Evolutionary conservation across 2,797 vertebrate genomes (phyloP).

Genomic region (Streptopelia turtur): DNA sequence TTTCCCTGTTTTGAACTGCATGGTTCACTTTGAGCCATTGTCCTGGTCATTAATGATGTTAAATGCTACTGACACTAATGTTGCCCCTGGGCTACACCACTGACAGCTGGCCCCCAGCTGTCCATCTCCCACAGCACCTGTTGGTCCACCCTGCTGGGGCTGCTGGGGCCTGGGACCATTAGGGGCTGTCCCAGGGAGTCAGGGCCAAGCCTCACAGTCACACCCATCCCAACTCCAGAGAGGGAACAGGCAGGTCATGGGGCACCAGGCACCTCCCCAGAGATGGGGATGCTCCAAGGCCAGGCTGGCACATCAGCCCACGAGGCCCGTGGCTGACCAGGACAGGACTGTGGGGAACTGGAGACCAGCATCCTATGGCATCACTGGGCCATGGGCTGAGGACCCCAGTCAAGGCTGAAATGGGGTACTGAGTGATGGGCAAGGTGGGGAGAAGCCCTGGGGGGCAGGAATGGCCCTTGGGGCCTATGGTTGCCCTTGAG

Average conservation of each 20-base stretch:
- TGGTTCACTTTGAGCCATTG: not conserved
- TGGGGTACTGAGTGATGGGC: not conserved
- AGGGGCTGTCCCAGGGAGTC: too few species aligned
- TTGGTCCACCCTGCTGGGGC: not conserved
- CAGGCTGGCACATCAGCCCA: not conserved
- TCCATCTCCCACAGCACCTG: not conserved
- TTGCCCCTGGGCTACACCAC: not conserved
- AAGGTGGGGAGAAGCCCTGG: not conserved
- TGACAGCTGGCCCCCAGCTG: not conserved
- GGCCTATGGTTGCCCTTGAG: not conserved
- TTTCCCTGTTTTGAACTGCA: not conserved
- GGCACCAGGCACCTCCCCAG: not conserved
- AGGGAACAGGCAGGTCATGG: not conserved
- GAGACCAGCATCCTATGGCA: not conserved
- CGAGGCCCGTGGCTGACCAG: accelerated
- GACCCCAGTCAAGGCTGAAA: not conserved
- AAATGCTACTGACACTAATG: not conserved
- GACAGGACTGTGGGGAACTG: not conserved
- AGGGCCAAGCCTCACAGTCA: not conserved
- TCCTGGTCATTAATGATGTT: not conserved
- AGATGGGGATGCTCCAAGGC: not conserved
- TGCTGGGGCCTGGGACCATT: not conserved
- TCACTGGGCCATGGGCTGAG: not conserved
- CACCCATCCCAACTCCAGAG: not conserved
- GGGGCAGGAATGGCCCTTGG: not conserved